A percentile compares a stretch with the other conserved stretches of the same genome.
Evolutionary conservation across 1,140 invertebrate species (phyloP).

Genomic region (Anadara kagoshimensis): DNA sequence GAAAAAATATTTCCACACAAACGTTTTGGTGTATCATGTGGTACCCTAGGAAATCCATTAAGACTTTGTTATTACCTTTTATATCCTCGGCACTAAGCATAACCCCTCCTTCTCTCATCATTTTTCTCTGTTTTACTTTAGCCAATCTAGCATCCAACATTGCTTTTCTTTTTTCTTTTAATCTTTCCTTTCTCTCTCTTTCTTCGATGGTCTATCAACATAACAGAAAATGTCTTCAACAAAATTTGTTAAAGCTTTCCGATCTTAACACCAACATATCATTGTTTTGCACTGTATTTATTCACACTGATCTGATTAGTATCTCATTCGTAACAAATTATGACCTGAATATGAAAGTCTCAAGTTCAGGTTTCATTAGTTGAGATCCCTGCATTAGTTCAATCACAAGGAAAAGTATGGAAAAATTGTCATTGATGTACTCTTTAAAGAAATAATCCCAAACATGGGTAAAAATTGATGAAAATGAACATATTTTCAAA

Average conservation of each 20-base stretch:
- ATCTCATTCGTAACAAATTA: too few species aligned
- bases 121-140: conserved; percentile 85
- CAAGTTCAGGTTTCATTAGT: too few species aligned
- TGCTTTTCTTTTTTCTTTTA: conserved; percentile 81
- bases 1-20: too few species aligned
- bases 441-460: too few species aligned
- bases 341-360: too few species aligned
- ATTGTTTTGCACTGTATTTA: not conserved
- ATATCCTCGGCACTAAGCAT: conserved; percentile 55
- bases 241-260: not conserved
- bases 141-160: conserved; percentile 84
- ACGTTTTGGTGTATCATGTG: too few species aligned
- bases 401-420: too few species aligned
- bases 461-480: too few species aligned
- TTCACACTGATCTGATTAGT: not conserved
- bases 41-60: not conserved
- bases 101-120: conserved; percentile 76
- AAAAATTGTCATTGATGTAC: too few species aligned
- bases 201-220: conserved; percentile 79
- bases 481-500: too few species aligned
- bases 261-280: too few species aligned
- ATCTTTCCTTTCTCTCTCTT: conserved; percentile 80
- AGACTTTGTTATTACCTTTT: conserved; percentile 6
- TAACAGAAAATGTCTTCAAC: not conserved
- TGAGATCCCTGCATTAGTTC: too few species aligned